phyloP scores from a whole-genome alignment of 2,888 invertebrate genomes.

The Cenopis cana region DNA sequence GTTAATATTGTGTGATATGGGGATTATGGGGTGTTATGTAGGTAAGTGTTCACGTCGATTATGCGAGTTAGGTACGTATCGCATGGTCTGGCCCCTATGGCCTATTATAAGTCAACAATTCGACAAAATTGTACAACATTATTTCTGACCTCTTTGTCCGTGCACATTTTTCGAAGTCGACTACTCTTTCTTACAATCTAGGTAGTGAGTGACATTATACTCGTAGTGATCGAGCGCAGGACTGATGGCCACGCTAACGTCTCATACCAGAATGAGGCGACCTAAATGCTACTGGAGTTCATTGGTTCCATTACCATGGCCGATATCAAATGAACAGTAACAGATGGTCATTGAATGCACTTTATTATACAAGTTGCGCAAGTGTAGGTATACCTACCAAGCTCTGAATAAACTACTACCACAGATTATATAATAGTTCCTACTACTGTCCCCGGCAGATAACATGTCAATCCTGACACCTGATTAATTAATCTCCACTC shows the following conservation, averaged over 20 bases:
- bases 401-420: neutral
- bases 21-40: neutral
- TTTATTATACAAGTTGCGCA: conserved; percentile 5
- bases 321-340: conserved; percentile 11
- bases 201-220: no score
- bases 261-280: conserved; percentile 14
- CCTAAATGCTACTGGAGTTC: conserved; percentile 14
- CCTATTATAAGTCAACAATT: no score
- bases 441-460: no score
- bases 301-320: conserved; percentile 28
- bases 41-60: neutral
- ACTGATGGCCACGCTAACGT: neutral
- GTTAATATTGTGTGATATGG: conserved; percentile 28
- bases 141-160: no score
- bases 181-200: neutral
- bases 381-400: neutral
- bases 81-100: no score
- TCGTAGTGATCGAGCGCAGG: no score
- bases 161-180: no score
- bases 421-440: no score
- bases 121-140: no score
- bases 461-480: no score
- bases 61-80: neutral
- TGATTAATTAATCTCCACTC: no score
- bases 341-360: conserved; percentile 21